Evolutionary conservation across 2,113 vertebrate genomes (phyloP).

Genomic region (Antigone vipio): DNA sequence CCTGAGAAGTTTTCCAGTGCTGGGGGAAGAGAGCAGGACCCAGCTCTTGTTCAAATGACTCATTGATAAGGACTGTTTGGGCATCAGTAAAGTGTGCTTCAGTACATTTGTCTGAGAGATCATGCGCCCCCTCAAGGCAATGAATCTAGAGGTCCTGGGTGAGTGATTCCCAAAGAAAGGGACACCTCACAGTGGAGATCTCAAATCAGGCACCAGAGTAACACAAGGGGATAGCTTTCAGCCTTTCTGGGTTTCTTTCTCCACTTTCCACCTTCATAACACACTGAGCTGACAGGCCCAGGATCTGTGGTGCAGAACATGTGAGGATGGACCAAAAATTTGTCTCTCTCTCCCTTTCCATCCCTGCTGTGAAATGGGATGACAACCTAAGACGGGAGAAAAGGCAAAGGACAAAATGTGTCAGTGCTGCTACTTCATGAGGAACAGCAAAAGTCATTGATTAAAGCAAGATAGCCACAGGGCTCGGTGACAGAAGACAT

Average conservation of each 20-base stretch:
- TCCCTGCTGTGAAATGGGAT: background rate
- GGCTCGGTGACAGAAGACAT: background rate
- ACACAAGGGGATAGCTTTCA: background rate
- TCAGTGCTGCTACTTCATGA: background rate
- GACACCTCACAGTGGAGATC: background rate
- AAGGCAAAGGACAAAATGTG: background rate
- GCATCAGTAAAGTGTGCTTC: background rate
- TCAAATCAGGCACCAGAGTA: background rate
- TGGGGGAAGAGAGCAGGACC: background rate
- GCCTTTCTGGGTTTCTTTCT: background rate
- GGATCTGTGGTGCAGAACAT: background rate
- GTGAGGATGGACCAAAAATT: background rate
- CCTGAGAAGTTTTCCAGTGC: background rate
- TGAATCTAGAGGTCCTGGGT: background rate
- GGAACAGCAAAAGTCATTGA: background rate
- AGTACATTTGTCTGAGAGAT: background rate
- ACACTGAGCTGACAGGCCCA: background rate
- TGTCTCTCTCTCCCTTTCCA: background rate
- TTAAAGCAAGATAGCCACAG: background rate
- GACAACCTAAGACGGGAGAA: background rate
- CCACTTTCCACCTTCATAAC: background rate
- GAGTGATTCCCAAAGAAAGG: background rate
- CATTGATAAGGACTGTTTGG: background rate
- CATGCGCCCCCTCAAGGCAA: background rate
- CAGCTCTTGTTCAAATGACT: background rate